Evolutionary conservation across 2,888 invertebrate genomes (phyloP), one percentile per base, ranked within the genome.

Genomic region (Clepsis dumicolana): DNA sequence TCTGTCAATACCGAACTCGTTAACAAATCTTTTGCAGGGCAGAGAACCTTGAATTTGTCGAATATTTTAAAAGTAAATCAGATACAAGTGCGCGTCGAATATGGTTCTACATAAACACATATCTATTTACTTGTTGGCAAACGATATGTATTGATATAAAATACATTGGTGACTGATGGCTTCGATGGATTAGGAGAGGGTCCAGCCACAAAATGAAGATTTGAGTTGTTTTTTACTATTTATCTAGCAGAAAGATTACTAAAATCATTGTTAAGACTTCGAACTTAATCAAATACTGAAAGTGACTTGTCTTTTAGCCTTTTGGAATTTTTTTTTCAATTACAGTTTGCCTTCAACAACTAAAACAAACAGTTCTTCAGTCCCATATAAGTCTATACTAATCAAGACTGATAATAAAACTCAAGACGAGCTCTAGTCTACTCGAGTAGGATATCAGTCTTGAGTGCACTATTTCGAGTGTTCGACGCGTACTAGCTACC

Each of bases 41-140:
- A 41, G 10, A 41, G 25, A 52, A 27, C 52, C 27, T 4, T 16
- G 21, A 63, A 44, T 63, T 63, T 63, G 62, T 24, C 67, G 56
- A 35, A 14, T 44, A 41, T 18, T 8, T n/a, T 60, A 54, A 63
- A 44, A 48, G 57, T 29, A 63, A 63, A 67, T 57, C 50, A 4
- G n/a, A 29, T 57, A 57, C 29, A 44, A 61, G 54, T 62, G 25
- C 48, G 67, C 48, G 48, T 48, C 48, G 10, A 48, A 21, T 8
- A 3, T 35, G 5, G 12, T 4, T 10, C 2, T 21, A 8, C 21
- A 21, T 12, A 3, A 21, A 48, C 3, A 48, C 5, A 3, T 48
- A 12, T 3, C 12, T 14, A 0, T 48, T 48, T 48, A 35, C 35
- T 18, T 4, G 5, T 16, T 16, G 8, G 16, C 16, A 44, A 2